phyloP scores from a whole-genome alignment of 2,888 invertebrate species.

The Bombylius discolor region DNA sequence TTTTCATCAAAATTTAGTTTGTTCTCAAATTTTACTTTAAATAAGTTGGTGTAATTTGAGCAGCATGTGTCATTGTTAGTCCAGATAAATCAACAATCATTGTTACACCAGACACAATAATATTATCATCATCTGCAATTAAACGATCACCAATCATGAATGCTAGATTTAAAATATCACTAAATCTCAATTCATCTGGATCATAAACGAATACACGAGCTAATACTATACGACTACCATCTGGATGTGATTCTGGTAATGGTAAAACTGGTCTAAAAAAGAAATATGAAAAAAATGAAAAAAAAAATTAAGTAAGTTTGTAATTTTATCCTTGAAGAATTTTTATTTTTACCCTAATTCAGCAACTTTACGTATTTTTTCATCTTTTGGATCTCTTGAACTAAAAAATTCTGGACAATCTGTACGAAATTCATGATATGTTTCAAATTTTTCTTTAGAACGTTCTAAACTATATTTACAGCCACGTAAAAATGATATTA shows the following conservation, averaged over 20 bases:
- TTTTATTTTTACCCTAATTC: conserved; percentile 30
- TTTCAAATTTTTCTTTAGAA: conserved; percentile 48
- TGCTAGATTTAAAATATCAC: conserved; percentile 1
- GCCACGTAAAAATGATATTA: conserved; percentile 48
- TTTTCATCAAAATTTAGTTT: neutral
- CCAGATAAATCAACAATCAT: conserved; percentile 41
- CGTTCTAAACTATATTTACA: conserved; percentile 51
- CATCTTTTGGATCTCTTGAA: conserved; percentile 29
- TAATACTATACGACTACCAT: conserved; percentile 24
- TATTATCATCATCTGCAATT: conserved; percentile 41
- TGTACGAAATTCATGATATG: conserved; percentile 42
- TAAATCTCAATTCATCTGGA: neutral
- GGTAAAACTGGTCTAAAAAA: conserved; percentile 33
- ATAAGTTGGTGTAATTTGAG: conserved; percentile 40
- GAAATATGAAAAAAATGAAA: neutral
- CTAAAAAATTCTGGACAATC: conserved; percentile 41
- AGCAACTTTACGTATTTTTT: conserved; percentile 18
- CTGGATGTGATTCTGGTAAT: conserved; percentile 30
- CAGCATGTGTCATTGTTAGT: conserved; percentile 39
- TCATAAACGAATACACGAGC: neutral
- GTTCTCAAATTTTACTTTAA: conserved; percentile 38
- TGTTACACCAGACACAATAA: conserved; percentile 36
- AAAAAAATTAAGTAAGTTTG: neutral
- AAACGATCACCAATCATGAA: conserved; percentile 32
- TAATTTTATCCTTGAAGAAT: neutral